Evolutionary conservation across 1,140 invertebrate genomes (phyloP).

Genomic region (Scaptomyza pallida): DNA sequence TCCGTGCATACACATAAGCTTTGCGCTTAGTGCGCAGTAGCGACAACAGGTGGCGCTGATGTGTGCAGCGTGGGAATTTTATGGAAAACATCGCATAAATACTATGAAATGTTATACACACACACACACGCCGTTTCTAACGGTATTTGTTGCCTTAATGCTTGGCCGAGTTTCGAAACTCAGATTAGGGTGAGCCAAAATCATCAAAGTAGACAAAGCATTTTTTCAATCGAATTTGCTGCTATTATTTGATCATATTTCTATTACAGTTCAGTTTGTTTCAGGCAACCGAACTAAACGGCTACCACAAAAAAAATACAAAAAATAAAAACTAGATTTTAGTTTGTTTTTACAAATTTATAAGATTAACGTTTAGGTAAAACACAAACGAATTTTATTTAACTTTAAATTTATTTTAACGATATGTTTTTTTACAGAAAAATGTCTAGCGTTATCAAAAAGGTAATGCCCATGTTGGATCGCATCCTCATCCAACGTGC

Average conservation of each 20-base stretch:
- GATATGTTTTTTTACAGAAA: background rate
- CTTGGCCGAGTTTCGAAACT: slow-evolving; percentile 9
- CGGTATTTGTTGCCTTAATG: slow-evolving; percentile 6
- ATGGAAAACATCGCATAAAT: slow-evolving; percentile 39
- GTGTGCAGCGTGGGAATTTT: slow-evolving; percentile 50
- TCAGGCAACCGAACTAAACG: slow-evolving; percentile 6
- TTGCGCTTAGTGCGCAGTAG: slow-evolving; percentile 37
- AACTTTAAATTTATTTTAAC: background rate
- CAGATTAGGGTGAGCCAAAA: slow-evolving; percentile 39
- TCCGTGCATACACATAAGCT: slow-evolving; percentile 14
- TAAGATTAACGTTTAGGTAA: background rate
- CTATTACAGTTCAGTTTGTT: slow-evolving; percentile 3
- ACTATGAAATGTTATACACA: slow-evolving; percentile 5
- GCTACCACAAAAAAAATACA: slow-evolving; percentile 9
- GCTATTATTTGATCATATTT: background rate
- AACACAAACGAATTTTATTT: no score
- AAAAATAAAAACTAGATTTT: background rate
- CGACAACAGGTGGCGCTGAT: slow-evolving; percentile 72
- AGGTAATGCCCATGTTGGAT: slow-evolving; percentile 96
- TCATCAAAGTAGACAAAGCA: slow-evolving; percentile 19
- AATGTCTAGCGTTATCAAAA: slow-evolving; percentile 87
- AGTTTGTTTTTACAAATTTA: slow-evolving; percentile 3
- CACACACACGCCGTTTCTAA: slow-evolving; percentile 12
- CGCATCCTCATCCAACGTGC: slow-evolving; percentile 97
- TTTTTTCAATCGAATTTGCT: background rate